Evolutionary conservation across 2,797 vertebrate genomes (phyloP).

Genomic region (Spea hammondii): DNA sequence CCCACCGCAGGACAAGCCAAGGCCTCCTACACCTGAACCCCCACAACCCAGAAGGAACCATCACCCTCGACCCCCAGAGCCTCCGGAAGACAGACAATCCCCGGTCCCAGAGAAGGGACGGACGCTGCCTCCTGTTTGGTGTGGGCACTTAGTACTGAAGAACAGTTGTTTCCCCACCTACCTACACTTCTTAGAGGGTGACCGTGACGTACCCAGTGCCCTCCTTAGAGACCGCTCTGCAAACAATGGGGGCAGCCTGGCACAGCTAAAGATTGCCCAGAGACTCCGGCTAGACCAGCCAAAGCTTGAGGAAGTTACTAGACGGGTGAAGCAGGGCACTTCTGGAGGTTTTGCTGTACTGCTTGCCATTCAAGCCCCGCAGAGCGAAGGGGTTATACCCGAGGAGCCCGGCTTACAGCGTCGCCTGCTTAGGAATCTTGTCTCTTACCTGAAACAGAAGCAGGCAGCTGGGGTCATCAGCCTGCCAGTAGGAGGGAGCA

Average conservation of each 20-base stretch:
- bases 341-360: conserved; percentile 88
- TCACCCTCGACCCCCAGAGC: conserved; percentile 71
- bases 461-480: conserved; percentile 97
- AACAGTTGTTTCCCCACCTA: conserved; percentile 97
- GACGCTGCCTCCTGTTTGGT: conserved; percentile 84
- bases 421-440: conserved; percentile 92
- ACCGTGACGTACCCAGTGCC: conserved; percentile 77
- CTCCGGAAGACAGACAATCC: conserved; percentile 68
- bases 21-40: conserved; percentile 74
- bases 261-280: conserved; percentile 96
- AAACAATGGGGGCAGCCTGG: conserved; percentile 66
- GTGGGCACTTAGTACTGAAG: conserved; percentile 91
- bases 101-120: conserved; percentile 83
- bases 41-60: conserved; percentile 77
- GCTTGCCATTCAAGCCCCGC: conserved; percentile 84
- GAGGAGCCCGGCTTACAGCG: conserved; percentile 88
- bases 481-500: conserved; percentile 83
- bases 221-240: conserved; percentile 83
- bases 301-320: conserved; percentile 92
- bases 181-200: conserved; percentile 92
- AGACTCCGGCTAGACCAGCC: conserved; percentile 93
- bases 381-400: conserved; percentile 70
- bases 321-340: conserved; percentile 87
- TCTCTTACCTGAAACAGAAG: conserved; percentile 98
- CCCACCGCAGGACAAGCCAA: conserved; percentile 73